Evolutionary conservation across 1,140 invertebrate species (phyloP).

Genomic region (Ruditapes philippinarum): DNA sequence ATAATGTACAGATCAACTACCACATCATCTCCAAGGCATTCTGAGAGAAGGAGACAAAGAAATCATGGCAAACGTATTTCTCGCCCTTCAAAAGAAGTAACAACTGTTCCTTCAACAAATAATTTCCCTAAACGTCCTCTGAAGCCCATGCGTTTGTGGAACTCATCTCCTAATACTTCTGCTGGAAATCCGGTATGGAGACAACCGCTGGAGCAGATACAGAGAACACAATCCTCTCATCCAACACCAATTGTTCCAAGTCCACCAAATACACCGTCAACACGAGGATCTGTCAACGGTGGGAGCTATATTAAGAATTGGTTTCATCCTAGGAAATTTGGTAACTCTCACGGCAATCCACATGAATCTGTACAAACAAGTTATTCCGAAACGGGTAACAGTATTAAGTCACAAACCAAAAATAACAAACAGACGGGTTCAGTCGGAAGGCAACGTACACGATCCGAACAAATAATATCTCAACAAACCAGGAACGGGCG

Average conservation of each 20-base stretch:
- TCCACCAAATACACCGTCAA: not conserved
- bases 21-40: not conserved
- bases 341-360: not conserved
- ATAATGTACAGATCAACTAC: too few relatives aligned
- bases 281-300: not conserved
- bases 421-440: not conserved
- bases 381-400: not conserved
- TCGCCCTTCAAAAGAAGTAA: not conserved
- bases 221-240: not conserved
- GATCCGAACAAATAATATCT: not conserved
- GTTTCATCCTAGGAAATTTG: not conserved
- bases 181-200: not conserved
- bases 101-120: not conserved
- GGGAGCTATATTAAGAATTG: not conserved
- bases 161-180: not conserved
- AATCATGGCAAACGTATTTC: not conserved
- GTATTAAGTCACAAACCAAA: not conserved
- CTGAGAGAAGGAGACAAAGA: not conserved
- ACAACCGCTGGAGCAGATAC: not conserved
- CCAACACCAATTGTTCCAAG: too few relatives aligned
- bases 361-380: too few relatives aligned
- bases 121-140: not conserved
- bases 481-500: not conserved
- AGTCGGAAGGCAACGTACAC: not conserved
- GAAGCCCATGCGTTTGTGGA: constrained; percentile 28